A percentile compares a stretch with the other conserved stretches of the same genome.
phyloP scores from a whole-genome alignment of 2,113 vertebrate species.

The Rhinichthys klamathensis region DNA sequence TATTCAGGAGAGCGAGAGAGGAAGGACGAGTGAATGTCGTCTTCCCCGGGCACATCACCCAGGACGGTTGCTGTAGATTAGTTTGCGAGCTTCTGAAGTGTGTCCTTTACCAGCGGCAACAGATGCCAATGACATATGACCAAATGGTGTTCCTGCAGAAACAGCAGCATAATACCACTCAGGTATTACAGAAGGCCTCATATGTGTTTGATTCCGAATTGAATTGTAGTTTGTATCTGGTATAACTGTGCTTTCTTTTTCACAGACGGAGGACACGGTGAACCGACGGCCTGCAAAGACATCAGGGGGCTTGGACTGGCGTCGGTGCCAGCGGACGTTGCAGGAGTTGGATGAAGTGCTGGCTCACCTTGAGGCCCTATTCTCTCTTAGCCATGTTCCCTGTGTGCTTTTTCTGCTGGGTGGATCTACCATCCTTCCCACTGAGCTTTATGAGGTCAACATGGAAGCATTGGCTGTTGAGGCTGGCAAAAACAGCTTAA shows the following conservation, averaged over 20 bases:
- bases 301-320: slow-evolving; percentile 67
- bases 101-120: slow-evolving; percentile 91
- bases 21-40: slow-evolving; percentile 79
- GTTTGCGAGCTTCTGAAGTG: slow-evolving; percentile 92
- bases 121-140: slow-evolving; percentile 93
- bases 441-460: slow-evolving; percentile 93
- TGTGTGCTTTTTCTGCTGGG: slow-evolving; percentile 91
- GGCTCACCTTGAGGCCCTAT: slow-evolving; percentile 85
- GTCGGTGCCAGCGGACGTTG: slow-evolving; percentile 83
- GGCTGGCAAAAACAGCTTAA: slow-evolving; percentile 75
- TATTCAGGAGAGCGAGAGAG: slow-evolving; percentile 64
- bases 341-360: slow-evolving; percentile 85
- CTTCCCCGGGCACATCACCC: slow-evolving; percentile 84
- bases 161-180: slow-evolving; percentile 65
- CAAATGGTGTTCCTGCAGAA: slow-evolving; percentile 85
- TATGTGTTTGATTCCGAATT: neutral
- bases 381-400: slow-evolving; percentile 86
- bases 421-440: slow-evolving; percentile 83
- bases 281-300: slow-evolving; percentile 66
- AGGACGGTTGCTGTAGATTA: slow-evolving; percentile 86
- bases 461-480: slow-evolving; percentile 81
- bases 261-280: slow-evolving; percentile 74
- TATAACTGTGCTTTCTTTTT: neutral
- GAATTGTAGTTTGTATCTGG: neutral
- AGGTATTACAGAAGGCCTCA: slow-evolving; percentile 56